Evolutionary conservation across 2,113 vertebrate genomes (phyloP), one percentile per base, ranked within the genome.

Genomic region (Baryphthengus martii): DNA sequence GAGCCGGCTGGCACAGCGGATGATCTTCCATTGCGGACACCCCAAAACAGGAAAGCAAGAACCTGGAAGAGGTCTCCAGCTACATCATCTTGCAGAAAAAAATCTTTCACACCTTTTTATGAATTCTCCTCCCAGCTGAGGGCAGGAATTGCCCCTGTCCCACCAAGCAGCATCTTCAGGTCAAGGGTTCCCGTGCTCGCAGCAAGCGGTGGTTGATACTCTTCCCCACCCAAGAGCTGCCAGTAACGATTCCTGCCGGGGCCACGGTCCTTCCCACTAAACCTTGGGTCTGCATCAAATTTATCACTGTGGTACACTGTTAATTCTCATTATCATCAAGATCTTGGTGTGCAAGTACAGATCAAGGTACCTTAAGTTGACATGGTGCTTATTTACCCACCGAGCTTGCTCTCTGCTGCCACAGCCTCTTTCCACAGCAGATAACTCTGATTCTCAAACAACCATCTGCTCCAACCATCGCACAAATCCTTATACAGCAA

Each of bases 171-270:
- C 29, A 67, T 7, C 42, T 53, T 49, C 45, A 4, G 29, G 76
- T 18, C 11, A 13, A 40, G 13, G 31, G 12, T 0, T 59, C 71
- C 66, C 3, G 1, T 0, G 8, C 80, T 25, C 8, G 1, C 53
- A 49, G 23, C 49, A 26, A 23, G 14, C 1, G 2, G 15, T 3
- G 6, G 33, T 23, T 58, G 65, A 63, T 21, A 70, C 35, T 84
- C 74, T 40, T 42, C 62, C 28, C 47, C 75, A 63, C 92, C 31
- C 17, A 18, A 35, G 66, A 56, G 58, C 78, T 76, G 66, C 78
- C 75, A 9, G 49, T 0, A 71, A 89, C 1, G 7, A 42, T 4
- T 20, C 44, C 77, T 19, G 52, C 75, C 37, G 8, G 21, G 37
- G 63, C 37, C 20, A 7, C 1, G 7, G 7, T 47, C 76, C 68